A percentile compares a stretch with the other conserved stretches of the same genome.
These are phyloP conservation scores for Sceloporus undulatus DNA, from an alignment of 2,113 vertebrate species.

Conservation along the genomic window DNA sequence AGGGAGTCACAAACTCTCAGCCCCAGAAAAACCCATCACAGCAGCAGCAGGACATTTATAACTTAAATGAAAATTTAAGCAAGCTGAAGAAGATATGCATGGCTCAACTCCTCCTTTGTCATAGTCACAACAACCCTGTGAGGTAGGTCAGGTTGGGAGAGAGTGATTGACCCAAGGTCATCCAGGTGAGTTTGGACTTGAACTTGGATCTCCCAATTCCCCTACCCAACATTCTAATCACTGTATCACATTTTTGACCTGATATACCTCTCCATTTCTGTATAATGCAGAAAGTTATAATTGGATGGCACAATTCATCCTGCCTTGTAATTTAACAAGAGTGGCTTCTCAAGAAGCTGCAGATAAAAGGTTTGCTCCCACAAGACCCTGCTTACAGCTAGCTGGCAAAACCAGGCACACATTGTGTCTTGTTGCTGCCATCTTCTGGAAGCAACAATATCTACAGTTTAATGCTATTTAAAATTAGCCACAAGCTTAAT, in stretches of 20 bases:
- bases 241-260: background rate
- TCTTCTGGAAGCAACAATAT: conserved; percentile 52
- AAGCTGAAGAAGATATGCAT: background rate
- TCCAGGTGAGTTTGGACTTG: background rate
- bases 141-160: background rate
- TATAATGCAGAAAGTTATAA: background rate
- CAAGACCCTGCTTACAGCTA: background rate
- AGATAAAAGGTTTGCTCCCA: background rate
- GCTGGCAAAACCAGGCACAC: background rate
- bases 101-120: too few relatives aligned
- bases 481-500: background rate
- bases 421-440: conserved; percentile 71
- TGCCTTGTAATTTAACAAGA: conserved; percentile 8
- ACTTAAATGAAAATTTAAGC: too few relatives aligned
- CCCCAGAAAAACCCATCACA: too few relatives aligned
- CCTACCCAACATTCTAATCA: background rate
- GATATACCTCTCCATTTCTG: background rate
- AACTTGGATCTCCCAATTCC: background rate
- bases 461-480: conserved; percentile 29
- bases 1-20: too few relatives aligned
- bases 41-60: too few relatives aligned
- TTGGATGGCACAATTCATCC: background rate
- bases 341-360: background rate
- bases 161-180: background rate
- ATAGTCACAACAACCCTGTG: background rate